A percentile compares a stretch with the other conserved stretches of the same genome.
Conservation (phyloP, 2,888 invertebrate genomes). For the Polydrusus cervinus region DNA sequence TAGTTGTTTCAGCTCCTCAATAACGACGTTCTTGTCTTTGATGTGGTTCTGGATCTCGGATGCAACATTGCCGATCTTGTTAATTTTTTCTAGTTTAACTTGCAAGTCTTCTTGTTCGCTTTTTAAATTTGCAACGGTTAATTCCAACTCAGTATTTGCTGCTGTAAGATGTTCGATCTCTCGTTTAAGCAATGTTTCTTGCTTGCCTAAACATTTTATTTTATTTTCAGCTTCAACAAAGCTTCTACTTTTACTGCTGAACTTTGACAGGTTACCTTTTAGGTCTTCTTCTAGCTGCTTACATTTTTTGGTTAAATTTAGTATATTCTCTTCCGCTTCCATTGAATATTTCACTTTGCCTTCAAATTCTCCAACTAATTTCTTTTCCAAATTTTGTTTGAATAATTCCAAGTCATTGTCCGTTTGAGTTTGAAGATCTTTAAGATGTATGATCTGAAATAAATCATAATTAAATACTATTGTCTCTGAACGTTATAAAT, state of each 20-base stretch:
- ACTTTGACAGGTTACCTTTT: neutral
- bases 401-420: constrained; percentile 20
- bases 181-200: constrained; percentile 29
- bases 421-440: constrained; percentile 4
- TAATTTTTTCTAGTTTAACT: constrained; percentile 29
- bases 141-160: constrained; percentile 36
- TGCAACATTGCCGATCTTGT: constrained; percentile 48
- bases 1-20: constrained; percentile 48
- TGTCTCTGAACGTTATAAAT: no score
- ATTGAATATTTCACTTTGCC: constrained; percentile 34
- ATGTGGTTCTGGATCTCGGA: constrained; percentile 51
- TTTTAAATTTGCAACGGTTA: constrained; percentile 32
- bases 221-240: constrained; percentile 20
- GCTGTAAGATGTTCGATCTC: constrained; percentile 29
- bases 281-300: constrained; percentile 7
- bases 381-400: constrained; percentile 40
- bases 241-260: constrained; percentile 1
- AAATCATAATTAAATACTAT: neutral
- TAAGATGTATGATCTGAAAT: constrained; percentile 2
- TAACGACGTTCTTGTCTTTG: constrained; percentile 46
- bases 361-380: constrained; percentile 33
- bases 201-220: constrained; percentile 38
- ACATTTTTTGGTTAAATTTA: constrained; percentile 19
- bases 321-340: constrained; percentile 30
- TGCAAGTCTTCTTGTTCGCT: constrained; percentile 37